A percentile compares a stretch with the other conserved stretches of the same genome.
These are phyloP conservation scores for Rhineura floridana DNA, from an alignment of 2,113 vertebrate genomes.

Conservation along the genomic window DNA sequence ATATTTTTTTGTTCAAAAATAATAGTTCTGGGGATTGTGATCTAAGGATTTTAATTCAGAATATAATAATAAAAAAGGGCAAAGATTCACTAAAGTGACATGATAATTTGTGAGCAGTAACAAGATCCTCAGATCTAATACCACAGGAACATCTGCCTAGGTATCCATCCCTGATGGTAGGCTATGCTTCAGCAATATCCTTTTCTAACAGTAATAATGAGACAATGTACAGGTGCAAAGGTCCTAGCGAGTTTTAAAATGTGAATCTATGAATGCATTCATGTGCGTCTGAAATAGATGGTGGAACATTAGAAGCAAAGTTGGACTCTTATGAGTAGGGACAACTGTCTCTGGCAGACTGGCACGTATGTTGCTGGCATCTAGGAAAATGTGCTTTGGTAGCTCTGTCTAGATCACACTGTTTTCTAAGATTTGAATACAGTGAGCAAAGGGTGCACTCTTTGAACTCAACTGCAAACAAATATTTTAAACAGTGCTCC, in stretches of 20 bases:
- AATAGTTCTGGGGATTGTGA: not conserved
- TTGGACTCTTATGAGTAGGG: not conserved
- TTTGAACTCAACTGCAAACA: constrained; percentile 59
- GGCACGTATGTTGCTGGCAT: not conserved
- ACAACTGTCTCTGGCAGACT: too few species aligned
- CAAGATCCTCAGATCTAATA: accelerated
- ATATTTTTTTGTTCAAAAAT: too few species aligned
- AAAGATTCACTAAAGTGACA: not conserved
- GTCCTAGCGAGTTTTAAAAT: too few species aligned
- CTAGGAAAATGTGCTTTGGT: not conserved
- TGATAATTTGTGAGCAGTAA: not conserved
- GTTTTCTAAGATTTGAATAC: constrained; percentile 16
- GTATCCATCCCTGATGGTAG: not conserved
- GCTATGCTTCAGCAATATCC: not conserved
- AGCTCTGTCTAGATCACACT: constrained; percentile 2
- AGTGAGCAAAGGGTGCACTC: constrained; percentile 51
- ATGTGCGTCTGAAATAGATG: not conserved
- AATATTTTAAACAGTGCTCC: constrained; percentile 33
- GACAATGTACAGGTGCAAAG: not conserved
- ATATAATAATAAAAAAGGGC: not conserved
- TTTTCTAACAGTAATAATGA: not conserved
- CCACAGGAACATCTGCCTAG: not conserved
- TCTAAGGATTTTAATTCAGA: not conserved
- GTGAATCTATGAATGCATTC: not conserved
- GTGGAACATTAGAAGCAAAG: not conserved